Percentiles rank a stretch among this genome's conserved stretches.
Evolutionary conservation across 2,888 invertebrate species (phyloP).

Genomic region (Phortica magna): DNA sequence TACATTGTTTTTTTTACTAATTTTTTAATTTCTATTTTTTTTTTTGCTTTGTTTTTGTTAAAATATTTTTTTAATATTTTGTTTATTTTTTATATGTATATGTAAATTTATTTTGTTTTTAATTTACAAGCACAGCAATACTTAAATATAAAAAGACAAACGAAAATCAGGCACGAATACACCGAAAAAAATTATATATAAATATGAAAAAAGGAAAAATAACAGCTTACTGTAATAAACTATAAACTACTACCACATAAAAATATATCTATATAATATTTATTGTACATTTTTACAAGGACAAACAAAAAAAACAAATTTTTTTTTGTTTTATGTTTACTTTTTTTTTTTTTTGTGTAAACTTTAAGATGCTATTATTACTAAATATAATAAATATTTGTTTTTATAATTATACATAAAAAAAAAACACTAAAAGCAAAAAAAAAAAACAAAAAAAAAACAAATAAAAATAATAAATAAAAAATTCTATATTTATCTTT

Average conservation of each 20-base stretch:
- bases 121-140: conserved; percentile 16
- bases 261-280: conserved; percentile 1
- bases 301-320: not conserved
- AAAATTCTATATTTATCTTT: not conserved
- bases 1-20: not conserved
- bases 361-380: conserved; percentile 19
- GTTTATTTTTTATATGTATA: not conserved
- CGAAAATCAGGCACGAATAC: conserved; percentile 8
- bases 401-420: not conserved
- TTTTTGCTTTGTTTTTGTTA: not conserved
- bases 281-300: conserved; percentile 8
- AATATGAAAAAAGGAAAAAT: not conserved
- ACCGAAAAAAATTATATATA: conserved; percentile 6
- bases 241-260: not conserved
- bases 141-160: not conserved
- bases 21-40: not conserved
- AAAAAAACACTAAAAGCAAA: not conserved
- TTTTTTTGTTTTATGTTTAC: not conserved
- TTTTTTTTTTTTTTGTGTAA: conserved; percentile 12
- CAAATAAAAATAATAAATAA: not conserved
- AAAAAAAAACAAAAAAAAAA: not conserved
- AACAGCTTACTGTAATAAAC: conserved; percentile 20
- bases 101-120: not conserved
- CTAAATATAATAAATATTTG: conserved; percentile 15
- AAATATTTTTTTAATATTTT: not conserved